These are phyloP conservation scores for Crenuchus spilurus DNA, from an alignment of 2,797 vertebrate genomes.

Conservation along the genomic window DNA sequence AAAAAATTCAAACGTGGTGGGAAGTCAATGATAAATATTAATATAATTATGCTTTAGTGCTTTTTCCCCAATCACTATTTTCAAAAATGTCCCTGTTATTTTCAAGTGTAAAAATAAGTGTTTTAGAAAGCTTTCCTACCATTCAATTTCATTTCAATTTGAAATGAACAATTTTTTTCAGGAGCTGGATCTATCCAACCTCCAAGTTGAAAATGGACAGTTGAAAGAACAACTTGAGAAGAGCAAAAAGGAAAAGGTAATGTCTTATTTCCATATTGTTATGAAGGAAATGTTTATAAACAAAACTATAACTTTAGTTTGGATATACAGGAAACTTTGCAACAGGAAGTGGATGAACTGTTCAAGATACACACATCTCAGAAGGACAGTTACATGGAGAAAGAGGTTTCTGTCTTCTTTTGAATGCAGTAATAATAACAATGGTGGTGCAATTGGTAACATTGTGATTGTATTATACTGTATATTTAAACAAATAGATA, in stretches of 20 bases:
- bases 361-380: constrained; percentile 59
- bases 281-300: not conserved
- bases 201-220: constrained; percentile 75
- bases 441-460: too few relatives aligned
- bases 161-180: constrained; percentile 56
- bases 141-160: too few relatives aligned
- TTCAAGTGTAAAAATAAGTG: too few relatives aligned
- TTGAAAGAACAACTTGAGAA: constrained; percentile 80
- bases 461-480: not conserved
- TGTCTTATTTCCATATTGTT: constrained; percentile 7
- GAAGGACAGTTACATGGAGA: constrained; percentile 48
- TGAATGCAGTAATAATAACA: not conserved
- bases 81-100: too few relatives aligned
- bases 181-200: constrained; percentile 79
- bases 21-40: too few relatives aligned
- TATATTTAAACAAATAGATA: not conserved
- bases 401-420: constrained; percentile 27
- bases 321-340: constrained; percentile 59
- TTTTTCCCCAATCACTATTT: too few relatives aligned
- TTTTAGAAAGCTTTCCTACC: too few relatives aligned
- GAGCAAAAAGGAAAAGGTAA: constrained; percentile 81
- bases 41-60: too few relatives aligned
- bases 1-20: too few relatives aligned
- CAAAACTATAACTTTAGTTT: not conserved
- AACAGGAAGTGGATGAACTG: constrained; percentile 60